phyloP scores from a whole-genome alignment of 2,797 vertebrate species.

The Aselliscus stoliczkanus region DNA sequence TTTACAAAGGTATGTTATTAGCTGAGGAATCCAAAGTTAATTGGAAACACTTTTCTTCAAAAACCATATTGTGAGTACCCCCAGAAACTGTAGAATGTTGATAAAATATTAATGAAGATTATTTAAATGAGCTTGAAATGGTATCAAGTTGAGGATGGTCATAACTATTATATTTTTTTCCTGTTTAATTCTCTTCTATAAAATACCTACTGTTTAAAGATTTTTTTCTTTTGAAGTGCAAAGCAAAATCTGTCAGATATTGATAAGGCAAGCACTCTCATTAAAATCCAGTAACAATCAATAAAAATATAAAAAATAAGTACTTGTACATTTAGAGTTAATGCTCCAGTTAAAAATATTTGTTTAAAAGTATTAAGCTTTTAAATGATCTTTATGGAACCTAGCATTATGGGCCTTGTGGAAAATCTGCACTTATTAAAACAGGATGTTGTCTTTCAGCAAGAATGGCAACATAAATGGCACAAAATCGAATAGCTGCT shows the following conservation, averaged over 20 bases:
- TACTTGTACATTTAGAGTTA: background rate
- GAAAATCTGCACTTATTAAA: background rate
- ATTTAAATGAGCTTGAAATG: background rate
- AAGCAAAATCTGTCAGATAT: background rate
- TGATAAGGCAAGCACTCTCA: background rate
- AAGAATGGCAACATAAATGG: background rate
- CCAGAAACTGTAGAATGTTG: background rate
- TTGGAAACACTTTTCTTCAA: background rate
- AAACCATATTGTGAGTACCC: background rate
- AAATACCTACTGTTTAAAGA: background rate
- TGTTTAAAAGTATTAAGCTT: background rate
- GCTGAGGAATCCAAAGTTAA: background rate
- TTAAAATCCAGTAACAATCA: background rate
- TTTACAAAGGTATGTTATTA: background rate
- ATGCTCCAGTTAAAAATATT: background rate
- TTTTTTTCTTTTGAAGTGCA: background rate
- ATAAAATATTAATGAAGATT: background rate
- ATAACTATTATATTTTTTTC: background rate
- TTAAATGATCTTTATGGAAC: background rate
- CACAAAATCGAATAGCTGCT: background rate
- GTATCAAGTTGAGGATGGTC: background rate
- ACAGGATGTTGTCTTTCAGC: background rate
- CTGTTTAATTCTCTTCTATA: background rate
- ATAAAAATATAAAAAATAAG: background rate
- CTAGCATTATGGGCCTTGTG: background rate